Evolutionary conservation across 2,888 invertebrate genomes (phyloP).

Genomic region (Neoitamus cyanurus): DNA sequence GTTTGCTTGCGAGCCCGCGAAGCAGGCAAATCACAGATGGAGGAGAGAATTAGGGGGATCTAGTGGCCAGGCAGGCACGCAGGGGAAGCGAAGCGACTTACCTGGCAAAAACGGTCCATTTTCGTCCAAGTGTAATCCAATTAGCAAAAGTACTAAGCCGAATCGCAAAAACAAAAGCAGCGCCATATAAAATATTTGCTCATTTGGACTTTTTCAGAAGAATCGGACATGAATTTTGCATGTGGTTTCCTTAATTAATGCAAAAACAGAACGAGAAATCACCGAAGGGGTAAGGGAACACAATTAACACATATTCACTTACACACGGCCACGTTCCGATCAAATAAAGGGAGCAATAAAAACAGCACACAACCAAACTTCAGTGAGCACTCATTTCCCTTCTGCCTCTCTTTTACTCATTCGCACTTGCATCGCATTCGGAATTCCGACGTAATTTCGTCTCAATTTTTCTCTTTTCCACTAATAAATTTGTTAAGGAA

Average conservation of each 20-base stretch:
- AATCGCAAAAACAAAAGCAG: conserved; percentile 77
- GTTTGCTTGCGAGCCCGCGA: not conserved
- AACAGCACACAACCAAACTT: conserved; percentile 22
- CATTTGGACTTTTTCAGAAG: conserved; percentile 69
- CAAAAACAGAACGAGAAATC: conserved; percentile 36
- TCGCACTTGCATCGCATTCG: conserved; percentile 23
- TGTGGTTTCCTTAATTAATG: conserved; percentile 26
- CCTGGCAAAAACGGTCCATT: conserved; percentile 41
- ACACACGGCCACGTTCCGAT: conserved; percentile 23
- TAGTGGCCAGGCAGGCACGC: not conserved
- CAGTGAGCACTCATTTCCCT: conserved; percentile 40
- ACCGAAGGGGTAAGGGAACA: not conserved
- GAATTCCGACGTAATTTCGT: conserved; percentile 40
- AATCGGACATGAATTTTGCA: conserved; percentile 44
- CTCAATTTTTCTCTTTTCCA: conserved; percentile 9
- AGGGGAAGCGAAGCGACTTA: not conserved
- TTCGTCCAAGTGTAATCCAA: conserved; percentile 59
- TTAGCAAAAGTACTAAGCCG: conserved; percentile 72
- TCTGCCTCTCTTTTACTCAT: conserved; percentile 37
- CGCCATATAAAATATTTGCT: conserved; percentile 79
- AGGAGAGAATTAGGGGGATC: not conserved
- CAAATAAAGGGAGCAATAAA: conserved; percentile 25
- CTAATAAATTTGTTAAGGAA: conserved; percentile 5
- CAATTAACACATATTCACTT: conserved; percentile 27
- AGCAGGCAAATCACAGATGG: not conserved